Evolutionary conservation across 2,888 invertebrate genomes (phyloP), one percentile per base, ranked within the genome.

Genomic region (Aphidoletes aphidimyza): DNA sequence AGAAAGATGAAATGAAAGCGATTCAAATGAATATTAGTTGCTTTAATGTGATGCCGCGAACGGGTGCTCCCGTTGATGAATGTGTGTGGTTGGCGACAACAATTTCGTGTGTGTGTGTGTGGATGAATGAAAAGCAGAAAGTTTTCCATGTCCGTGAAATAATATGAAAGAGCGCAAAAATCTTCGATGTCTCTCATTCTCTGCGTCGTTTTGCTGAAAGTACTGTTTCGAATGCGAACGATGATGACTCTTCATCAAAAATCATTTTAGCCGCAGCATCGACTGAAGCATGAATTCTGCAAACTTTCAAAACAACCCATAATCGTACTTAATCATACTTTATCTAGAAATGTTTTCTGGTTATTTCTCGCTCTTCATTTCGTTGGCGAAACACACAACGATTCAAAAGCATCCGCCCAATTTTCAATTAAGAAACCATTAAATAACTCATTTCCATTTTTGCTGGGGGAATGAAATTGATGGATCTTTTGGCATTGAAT

Each of bases 361-460:
- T 30, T 69, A 30, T 69, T 69, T 69, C 69, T 30, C 34, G 69
- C 17, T 19, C n/a, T n/a, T n/a, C n/a, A n/a, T n/a, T n/a, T n/a
- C n/a, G n/a, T n/a, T n/a, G n/a, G n/a, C n/a, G n/a, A n/a, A n/a
- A n/a, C n/a, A n/a, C n/a, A n/a, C n/a, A n/a, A n/a, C n/a, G n/a
- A n/a, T n/a, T n/a, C 37, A 81, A 81, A 81, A n/a, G 22, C 81
- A 81, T 37, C 19, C 36, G 37, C 81, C 81, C 37, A 81, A 81
- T 81, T 81, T 81, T 81, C 81, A 81, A 81, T 81, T 81, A 81
- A 81, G 81, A 81, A 37, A 81, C 81, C 81, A 81, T 81, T 37
- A 81, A 81, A 81, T 81, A 37, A 81, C 81, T 81, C 81, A 81
- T 81, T 81, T 81, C 81, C 81, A 81, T 81, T 81, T n/a, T 37